These are phyloP conservation scores for Brachirus orientalis DNA, from an alignment of 2,113 vertebrate species.

Conservation along the genomic window DNA sequence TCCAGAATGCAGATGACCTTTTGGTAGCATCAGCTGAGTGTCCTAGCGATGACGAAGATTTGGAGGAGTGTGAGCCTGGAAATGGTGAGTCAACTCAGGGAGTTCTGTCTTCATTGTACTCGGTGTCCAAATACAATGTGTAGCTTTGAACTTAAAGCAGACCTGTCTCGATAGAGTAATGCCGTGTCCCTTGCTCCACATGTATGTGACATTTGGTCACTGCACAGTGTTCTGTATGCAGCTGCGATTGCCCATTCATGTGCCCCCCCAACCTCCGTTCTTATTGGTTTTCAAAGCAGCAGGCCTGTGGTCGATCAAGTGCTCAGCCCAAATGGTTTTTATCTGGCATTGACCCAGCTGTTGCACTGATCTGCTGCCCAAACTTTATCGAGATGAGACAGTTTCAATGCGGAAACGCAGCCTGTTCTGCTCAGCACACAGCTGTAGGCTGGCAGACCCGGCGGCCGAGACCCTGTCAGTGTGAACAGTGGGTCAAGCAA, in stretches of 20 bases:
- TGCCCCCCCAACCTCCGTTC: not conserved
- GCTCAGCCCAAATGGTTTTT: constrained; percentile 37
- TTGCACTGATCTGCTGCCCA: constrained; percentile 45
- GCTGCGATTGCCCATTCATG: constrained; percentile 61
- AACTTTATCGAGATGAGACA: constrained; percentile 51
- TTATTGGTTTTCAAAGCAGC: constrained; percentile 42
- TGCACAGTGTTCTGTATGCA: constrained; percentile 48
- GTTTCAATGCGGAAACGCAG: constrained; percentile 33
- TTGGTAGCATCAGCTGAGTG: constrained; percentile 95
- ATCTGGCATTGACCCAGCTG: constrained; percentile 57
- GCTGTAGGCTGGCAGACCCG: constrained; percentile 42
- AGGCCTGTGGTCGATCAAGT: constrained; percentile 25
- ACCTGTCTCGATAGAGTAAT: not conserved
- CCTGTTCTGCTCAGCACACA: constrained; percentile 34
- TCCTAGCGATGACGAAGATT: constrained; percentile 94
- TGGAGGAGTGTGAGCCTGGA: constrained; percentile 95
- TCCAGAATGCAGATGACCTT: constrained; percentile 92
- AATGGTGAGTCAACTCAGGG: constrained; percentile 89
- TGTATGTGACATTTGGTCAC: constrained; percentile 27
- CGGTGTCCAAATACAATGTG: constrained; percentile 18
- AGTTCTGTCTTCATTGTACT: constrained; percentile 59
- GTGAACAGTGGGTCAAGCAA: constrained; percentile 47
- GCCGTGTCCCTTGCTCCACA: constrained; percentile 25
- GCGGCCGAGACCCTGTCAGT: constrained; percentile 27
- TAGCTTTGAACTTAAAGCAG: not conserved